Conservation (phyloP, 1,140 invertebrate genomes). For the Ladona fulva region DNA sequence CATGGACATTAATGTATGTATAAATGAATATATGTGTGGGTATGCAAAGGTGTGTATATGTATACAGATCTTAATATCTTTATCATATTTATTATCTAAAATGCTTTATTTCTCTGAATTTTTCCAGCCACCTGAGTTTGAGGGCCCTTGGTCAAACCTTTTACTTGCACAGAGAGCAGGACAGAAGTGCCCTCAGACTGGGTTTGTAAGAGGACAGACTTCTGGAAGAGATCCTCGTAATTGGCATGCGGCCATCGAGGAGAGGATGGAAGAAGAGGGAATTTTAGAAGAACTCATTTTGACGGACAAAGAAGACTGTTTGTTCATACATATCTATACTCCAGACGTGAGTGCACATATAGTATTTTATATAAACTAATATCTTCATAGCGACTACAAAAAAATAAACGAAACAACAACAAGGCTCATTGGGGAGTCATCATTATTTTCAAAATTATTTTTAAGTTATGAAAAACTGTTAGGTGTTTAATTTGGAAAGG, state of each 20-base stretch:
- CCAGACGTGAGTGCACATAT: slow-evolving; percentile 16
- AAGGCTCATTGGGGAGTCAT: background rate
- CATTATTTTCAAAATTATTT: background rate
- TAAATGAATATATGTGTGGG: too few species aligned
- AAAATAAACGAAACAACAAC: background rate
- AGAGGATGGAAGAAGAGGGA: background rate
- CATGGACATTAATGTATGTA: too few species aligned
- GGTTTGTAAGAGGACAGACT: background rate
- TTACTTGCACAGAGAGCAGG: background rate
- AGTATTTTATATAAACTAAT: background rate
- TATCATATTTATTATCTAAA: too few species aligned
- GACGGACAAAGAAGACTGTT: slow-evolving; percentile 16
- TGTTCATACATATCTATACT: slow-evolving; percentile 19
- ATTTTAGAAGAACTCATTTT: background rate
- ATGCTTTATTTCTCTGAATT: background rate
- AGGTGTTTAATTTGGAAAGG: background rate
- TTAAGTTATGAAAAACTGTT: background rate
- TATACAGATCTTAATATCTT: too few species aligned
- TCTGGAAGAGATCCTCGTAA: background rate
- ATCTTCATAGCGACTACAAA: background rate
- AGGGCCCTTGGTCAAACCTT: background rate
- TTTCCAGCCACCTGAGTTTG: background rate
- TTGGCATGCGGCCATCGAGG: background rate
- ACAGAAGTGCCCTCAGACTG: background rate
- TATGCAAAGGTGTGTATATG: too few species aligned